These are phyloP conservation scores for Elysia crispata DNA, from an alignment of 2,888 invertebrate species.

Conservation along the genomic window DNA sequence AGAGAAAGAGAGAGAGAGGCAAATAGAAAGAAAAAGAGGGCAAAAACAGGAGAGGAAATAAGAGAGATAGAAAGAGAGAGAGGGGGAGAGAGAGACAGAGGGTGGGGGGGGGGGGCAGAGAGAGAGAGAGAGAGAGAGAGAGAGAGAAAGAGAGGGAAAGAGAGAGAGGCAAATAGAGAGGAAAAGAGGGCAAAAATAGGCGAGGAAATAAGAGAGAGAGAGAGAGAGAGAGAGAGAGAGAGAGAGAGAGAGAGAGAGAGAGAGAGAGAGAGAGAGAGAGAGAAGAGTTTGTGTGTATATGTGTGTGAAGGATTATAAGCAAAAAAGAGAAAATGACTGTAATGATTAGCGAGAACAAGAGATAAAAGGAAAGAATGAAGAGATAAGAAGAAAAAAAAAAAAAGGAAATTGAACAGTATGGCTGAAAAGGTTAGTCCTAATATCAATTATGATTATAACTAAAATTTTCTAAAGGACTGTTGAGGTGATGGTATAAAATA, in stretches of 20 bases:
- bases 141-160: conserved; percentile 3
- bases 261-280: neutral
- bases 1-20: neutral
- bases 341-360: too few species aligned
- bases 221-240: neutral
- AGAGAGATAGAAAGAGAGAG: neutral
- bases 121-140: conserved; percentile 10
- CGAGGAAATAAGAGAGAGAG: neutral
- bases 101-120: neutral
- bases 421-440: too few species aligned
- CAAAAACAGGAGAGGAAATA: neutral
- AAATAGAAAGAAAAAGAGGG: neutral
- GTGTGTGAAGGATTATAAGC: neutral
- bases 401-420: too few species aligned
- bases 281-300: too few species aligned
- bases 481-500: too few species aligned
- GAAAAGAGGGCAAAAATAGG: neutral
- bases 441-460: too few species aligned
- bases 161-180: neutral
- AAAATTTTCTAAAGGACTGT: too few species aligned
- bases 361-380: too few species aligned
- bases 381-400: too few species aligned
- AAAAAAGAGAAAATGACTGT: neutral
- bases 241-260: neutral
- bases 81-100: neutral